Percentiles rank a stretch among this genome's conserved stretches.
These are phyloP conservation scores for Mormyrus hasselquistii DNA, from an alignment of 2,797 vertebrate genomes.

Conservation along the genomic window DNA sequence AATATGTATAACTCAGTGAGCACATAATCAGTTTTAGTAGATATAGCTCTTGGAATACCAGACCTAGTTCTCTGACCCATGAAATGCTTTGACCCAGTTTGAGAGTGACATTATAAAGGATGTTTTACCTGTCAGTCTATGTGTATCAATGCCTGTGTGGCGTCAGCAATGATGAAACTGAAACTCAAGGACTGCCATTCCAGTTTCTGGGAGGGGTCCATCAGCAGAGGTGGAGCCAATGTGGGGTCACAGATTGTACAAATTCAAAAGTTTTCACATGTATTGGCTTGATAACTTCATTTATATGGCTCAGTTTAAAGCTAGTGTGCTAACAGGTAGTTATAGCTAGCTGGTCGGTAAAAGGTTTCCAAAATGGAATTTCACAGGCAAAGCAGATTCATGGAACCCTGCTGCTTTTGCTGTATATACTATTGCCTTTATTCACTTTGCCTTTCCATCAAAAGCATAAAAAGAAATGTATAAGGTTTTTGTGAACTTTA, in stretches of 20 bases:
- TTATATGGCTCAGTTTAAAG: background rate
- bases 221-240: background rate
- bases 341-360: background rate
- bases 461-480: background rate
- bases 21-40: background rate
- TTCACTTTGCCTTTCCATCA: background rate
- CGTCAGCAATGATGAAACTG: constrained; percentile 1
- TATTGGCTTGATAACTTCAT: background rate
- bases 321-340: background rate
- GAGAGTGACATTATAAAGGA: constrained; percentile 1
- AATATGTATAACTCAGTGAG: background rate
- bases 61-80: background rate
- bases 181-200: background rate
- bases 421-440: background rate
- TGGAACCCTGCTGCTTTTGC: background rate
- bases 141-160: background rate
- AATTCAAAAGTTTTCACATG: background rate
- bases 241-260: background rate
- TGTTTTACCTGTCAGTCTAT: background rate
- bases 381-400: background rate
- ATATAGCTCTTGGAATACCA: background rate
- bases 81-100: background rate
- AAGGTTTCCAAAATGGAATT: background rate
- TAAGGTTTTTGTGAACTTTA: background rate
- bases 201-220: background rate